Percentiles rank a stretch among this genome's conserved stretches.
These are phyloP conservation scores for Setipinna tenuifilis DNA, from an alignment of 2,797 vertebrate genomes.

Conservation along the genomic window DNA sequence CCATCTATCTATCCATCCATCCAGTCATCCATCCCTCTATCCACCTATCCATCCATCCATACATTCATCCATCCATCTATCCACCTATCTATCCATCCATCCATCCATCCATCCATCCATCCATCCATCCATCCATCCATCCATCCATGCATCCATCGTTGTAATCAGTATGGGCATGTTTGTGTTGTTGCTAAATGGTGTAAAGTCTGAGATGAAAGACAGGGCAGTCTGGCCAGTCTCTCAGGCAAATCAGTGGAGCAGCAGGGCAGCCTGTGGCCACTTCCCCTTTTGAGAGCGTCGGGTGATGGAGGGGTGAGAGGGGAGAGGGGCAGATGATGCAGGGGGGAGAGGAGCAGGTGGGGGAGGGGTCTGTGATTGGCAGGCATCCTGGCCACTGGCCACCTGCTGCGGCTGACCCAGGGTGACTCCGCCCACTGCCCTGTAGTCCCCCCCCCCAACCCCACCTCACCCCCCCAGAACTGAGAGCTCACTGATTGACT, in stretches of 20 bases:
- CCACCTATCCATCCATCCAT: too few relatives aligned
- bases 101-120: too few relatives aligned
- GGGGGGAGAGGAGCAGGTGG: conserved; percentile 48
- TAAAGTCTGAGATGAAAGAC: not conserved
- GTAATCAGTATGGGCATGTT: too few relatives aligned
- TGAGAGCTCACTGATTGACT: conserved; percentile 73
- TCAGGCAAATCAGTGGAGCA: not conserved
- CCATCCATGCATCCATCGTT: too few relatives aligned
- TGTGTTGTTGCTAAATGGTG: not conserved
- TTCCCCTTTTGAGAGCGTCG: not conserved
- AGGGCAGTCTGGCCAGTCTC: not conserved
- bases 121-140: too few relatives aligned
- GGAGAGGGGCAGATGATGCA: not conserved
- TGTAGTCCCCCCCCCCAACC: conserved; percentile 63
- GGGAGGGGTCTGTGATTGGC: conserved; percentile 65
- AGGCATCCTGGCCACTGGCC: conserved; percentile 66
- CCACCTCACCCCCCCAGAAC: conserved; percentile 59
- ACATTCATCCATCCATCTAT: too few relatives aligned
- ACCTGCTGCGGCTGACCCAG: conserved; percentile 63
- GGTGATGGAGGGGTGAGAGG: not conserved
- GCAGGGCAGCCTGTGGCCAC: not conserved
- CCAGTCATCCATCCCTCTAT: too few relatives aligned
- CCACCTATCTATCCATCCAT: too few relatives aligned
- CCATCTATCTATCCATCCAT: too few relatives aligned
- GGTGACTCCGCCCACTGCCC: conserved; percentile 71